Conservation (phyloP, 2,113 vertebrate species). For the Pitta sordida region DNA sequence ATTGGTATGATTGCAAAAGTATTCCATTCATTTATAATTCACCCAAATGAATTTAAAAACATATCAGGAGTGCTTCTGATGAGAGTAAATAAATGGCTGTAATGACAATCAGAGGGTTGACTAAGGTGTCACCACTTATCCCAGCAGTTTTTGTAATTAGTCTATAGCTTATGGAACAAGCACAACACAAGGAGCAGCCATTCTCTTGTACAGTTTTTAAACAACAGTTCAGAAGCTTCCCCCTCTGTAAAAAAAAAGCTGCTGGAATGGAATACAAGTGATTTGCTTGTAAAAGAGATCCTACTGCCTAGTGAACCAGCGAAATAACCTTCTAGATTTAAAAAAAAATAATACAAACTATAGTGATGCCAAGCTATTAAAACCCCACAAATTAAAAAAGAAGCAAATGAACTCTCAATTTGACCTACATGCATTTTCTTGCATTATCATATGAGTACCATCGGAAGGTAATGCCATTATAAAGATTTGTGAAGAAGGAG, state of each 20-base stretch:
- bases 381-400: neutral
- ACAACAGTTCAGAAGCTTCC: neutral
- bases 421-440: neutral
- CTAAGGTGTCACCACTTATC: neutral
- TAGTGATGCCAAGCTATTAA: neutral
- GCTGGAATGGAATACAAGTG: neutral
- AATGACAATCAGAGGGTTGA: conserved; percentile 10
- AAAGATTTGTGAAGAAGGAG: neutral
- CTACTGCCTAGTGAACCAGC: neutral
- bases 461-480: neutral
- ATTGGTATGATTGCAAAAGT: neutral
- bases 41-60: conserved; percentile 43
- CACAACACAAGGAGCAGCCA: neutral
- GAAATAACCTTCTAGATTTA: neutral
- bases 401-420: neutral
- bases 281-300: neutral
- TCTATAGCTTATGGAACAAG: neutral
- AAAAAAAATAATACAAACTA: neutral
- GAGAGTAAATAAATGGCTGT: conserved; percentile 32
- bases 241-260: neutral
- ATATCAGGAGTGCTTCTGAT: conserved; percentile 32
- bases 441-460: neutral
- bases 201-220: neutral
- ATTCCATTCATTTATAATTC: conserved; percentile 29
- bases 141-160: neutral